Evolutionary conservation across 2,113 vertebrate genomes (phyloP).

Genomic region (Naja naja): DNA sequence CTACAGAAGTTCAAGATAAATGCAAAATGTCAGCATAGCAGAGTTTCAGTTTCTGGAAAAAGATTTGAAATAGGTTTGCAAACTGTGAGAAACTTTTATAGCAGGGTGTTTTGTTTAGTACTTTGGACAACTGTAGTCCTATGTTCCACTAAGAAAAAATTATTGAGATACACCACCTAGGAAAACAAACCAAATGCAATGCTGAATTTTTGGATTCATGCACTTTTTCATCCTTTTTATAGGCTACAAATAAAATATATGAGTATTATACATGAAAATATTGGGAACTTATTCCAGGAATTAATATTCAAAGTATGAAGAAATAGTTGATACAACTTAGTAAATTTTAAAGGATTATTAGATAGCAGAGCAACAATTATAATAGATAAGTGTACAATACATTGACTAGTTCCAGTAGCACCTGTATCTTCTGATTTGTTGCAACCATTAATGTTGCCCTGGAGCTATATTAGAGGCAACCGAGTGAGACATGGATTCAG

Average conservation of each 20-base stretch:
- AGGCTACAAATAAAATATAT: not conserved
- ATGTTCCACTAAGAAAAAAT: not conserved
- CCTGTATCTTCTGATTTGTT: not conserved
- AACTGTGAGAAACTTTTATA: constrained; percentile 5
- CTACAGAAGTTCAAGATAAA: not conserved
- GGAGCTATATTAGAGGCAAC: constrained; percentile 33
- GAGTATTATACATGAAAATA: not conserved
- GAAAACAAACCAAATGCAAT: not conserved
- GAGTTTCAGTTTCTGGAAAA: not conserved
- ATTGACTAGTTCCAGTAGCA: constrained; percentile 5
- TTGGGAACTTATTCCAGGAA: constrained; percentile 32
- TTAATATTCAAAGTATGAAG: not conserved
- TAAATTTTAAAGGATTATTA: not conserved
- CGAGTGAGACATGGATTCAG: constrained; percentile 31
- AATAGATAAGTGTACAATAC: constrained; percentile 36
- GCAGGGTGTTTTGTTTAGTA: not conserved
- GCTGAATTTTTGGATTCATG: not conserved
- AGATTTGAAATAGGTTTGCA: not conserved
- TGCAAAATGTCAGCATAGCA: not conserved
- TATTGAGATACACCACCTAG: not conserved
- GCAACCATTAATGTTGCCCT: constrained; percentile 18
- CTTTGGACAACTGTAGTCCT: not conserved
- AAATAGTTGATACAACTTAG: constrained; percentile 3
- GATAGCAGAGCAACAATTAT: constrained; percentile 1
- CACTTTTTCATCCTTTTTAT: not conserved